Percentiles rank a stretch among this genome's conserved stretches.
phyloP scores from a whole-genome alignment of 2,113 vertebrate genomes.

The Coptodon bakossiorum region DNA sequence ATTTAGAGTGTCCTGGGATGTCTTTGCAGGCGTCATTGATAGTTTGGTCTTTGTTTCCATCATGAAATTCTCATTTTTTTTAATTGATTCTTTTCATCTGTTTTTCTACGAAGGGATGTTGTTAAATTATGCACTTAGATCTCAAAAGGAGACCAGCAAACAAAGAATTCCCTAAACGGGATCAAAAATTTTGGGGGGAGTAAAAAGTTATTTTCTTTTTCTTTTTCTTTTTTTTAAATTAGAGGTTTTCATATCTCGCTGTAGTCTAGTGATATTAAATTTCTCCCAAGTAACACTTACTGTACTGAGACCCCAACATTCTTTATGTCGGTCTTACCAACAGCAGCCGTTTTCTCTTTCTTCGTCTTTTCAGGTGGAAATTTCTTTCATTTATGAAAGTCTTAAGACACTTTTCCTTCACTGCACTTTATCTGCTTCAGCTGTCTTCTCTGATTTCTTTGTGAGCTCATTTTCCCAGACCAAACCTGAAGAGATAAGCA shows the following conservation, averaged over 20 bases:
- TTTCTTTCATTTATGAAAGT: background rate
- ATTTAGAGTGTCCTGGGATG: slow-evolving; percentile 22
- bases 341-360: background rate
- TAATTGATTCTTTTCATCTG: background rate
- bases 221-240: background rate
- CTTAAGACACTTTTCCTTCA: background rate
- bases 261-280: background rate
- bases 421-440: background rate
- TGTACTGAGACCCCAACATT: background rate
- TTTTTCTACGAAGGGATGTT: background rate
- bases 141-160: background rate
- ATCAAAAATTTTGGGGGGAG: background rate
- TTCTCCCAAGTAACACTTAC: background rate
- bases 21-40: background rate
- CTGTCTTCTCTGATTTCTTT: background rate
- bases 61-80: background rate
- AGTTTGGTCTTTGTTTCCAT: background rate
- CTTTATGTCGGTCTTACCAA: background rate
- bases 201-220: background rate
- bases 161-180: background rate
- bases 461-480: background rate
- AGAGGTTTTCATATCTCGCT: background rate
- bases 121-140: background rate
- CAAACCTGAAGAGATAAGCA: slow-evolving; percentile 20
- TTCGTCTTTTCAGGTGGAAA: background rate